A percentile compares a stretch with the other conserved stretches of the same genome.
Evolutionary conservation across 2,797 vertebrate species (phyloP).

Genomic region (Ctenosaura bakeri): DNA sequence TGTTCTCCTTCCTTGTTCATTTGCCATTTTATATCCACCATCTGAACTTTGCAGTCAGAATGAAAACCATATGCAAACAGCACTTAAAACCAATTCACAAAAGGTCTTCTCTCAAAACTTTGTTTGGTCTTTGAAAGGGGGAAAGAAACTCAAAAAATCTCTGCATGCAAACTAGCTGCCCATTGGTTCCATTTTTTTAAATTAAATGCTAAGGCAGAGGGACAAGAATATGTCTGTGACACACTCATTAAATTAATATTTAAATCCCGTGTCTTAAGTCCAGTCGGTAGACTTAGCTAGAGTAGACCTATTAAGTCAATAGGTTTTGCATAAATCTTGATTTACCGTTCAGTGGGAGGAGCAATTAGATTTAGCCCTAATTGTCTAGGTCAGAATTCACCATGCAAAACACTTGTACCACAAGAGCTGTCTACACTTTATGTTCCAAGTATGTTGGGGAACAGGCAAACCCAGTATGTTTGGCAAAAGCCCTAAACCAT

Average conservation of each 20-base stretch:
- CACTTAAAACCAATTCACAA: background rate
- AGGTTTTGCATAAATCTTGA: no score
- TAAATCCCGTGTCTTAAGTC: background rate
- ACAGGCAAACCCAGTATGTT: background rate
- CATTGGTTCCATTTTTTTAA: background rate
- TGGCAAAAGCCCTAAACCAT: background rate
- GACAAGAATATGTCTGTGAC: background rate
- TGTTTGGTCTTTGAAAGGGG: background rate
- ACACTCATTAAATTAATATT: background rate
- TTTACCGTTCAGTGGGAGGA: no score
- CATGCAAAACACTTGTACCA: background rate
- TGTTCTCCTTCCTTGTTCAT: background rate
- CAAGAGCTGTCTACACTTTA: background rate
- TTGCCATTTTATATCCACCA: background rate
- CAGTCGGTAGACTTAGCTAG: no score
- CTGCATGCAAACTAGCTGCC: background rate
- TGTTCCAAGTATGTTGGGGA: background rate
- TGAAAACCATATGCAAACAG: background rate
- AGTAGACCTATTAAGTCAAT: no score
- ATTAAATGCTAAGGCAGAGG: background rate
- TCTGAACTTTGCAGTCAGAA: background rate
- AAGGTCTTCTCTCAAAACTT: background rate
- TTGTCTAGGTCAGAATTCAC: background rate
- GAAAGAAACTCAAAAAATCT: no score
- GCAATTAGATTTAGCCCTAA: no score